Base-by-base conservation (phyloP, 2,797 vertebrate genomes). In the Heliangelus exortis region DNA sequence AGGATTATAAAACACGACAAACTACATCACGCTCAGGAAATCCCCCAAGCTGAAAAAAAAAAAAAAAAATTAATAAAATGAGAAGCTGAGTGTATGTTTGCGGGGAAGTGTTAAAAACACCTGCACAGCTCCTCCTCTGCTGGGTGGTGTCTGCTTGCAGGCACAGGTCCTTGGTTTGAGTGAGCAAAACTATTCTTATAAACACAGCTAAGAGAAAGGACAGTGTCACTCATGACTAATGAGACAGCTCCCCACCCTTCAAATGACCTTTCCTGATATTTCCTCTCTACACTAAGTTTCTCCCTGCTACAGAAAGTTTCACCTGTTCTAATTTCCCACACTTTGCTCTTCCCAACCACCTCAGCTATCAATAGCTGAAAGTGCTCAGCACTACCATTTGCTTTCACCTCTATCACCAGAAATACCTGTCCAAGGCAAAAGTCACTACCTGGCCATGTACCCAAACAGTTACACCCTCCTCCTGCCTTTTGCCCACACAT, bases 21-120 rank as follows among this genome's bases (percentile, higher is more conserved):
- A 93, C 54, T 29, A 28, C 43, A 88, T 29, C 34, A 86, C 47
- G 48, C 34, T 86, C 69, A 81, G 82, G 73, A 93, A 92, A 96
- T 75, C 54, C 55, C 75, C 39, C 43, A 91, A 58, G 62, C 47
- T 59, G 63, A 16, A 34, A 34, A 43, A 57, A 51, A 23, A 53
- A 1, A 50, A 14, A 1, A 50, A 34, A 34, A n/a, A 55, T 33
- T 10, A 54, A 59, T 10, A 10, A 50, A 29, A 39, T 20, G 20
- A 68, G 58, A 66, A 15, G 50, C 29, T 31, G 34, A 23, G 65
- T 68, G 50, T 47, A 22, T 5, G 33, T 84, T 67, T 80, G 69
- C 74, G 51, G 51, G 79, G 71, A 45, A 57, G 58, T 15, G 22
- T 47, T 41, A 21, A 0, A 47, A 5, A 57, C 0, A 1, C 41